A percentile compares a stretch with the other conserved stretches of the same genome.
phyloP scores from a whole-genome alignment of 2,888 invertebrate genomes.

The Drosophila percnosoma region DNA sequence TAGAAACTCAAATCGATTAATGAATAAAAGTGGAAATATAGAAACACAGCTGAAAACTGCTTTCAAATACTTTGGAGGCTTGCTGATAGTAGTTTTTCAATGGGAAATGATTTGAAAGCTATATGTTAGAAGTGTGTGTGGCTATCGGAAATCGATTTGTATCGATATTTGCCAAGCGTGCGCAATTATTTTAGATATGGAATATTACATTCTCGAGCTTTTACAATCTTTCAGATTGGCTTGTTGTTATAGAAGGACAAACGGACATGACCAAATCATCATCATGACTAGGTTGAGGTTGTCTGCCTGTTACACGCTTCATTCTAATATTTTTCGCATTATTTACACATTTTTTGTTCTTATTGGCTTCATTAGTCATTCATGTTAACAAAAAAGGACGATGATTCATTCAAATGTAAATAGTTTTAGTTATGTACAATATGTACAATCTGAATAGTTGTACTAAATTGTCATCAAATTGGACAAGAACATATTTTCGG shows the following conservation, averaged over 20 bases:
- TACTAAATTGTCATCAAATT: background rate
- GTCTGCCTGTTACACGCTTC: background rate
- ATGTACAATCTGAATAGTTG: background rate
- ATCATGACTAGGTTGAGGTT: background rate
- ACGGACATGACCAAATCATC: background rate
- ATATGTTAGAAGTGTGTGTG: too few relatives aligned
- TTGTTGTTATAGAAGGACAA: background rate
- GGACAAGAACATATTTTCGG: background rate
- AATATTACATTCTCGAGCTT: background rate
- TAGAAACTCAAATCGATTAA: background rate
- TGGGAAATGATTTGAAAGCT: background rate
- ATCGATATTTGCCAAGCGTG: background rate
- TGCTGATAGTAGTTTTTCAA: background rate
- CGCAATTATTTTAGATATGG: too few relatives aligned
- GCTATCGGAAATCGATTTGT: background rate
- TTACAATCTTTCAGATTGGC: background rate
- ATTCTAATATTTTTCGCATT: background rate
- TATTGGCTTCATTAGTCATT: background rate
- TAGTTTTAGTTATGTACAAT: background rate
- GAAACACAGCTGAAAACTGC: background rate
- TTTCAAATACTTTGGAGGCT: background rate
- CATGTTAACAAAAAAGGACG: background rate
- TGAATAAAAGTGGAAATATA: accelerated
- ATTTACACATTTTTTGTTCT: background rate
- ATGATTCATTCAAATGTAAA: background rate